phyloP scores from a whole-genome alignment of 1,140 invertebrate species.

The Hycleus phaleratus region DNA sequence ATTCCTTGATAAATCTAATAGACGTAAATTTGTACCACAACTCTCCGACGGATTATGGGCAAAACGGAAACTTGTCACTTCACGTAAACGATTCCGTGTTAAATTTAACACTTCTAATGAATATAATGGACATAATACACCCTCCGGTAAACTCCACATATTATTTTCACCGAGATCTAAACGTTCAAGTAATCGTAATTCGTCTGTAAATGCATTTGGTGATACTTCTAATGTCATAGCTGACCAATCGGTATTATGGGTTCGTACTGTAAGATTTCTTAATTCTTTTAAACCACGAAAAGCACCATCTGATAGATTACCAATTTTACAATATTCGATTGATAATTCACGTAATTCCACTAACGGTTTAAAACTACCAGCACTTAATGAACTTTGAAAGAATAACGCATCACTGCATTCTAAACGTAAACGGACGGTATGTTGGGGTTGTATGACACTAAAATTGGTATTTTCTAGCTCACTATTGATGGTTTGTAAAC shows the following conservation, averaged over 20 bases:
- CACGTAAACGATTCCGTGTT: slow-evolving; percentile 71
- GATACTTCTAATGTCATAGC: slow-evolving; percentile 74
- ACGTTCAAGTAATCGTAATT: slow-evolving; percentile 63
- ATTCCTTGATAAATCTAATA: slow-evolving; percentile 76
- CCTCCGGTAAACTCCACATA: slow-evolving; percentile 76
- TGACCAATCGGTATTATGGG: slow-evolving; percentile 83
- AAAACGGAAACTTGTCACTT: slow-evolving; percentile 70
- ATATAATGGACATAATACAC: slow-evolving; percentile 69
- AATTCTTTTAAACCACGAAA: slow-evolving; percentile 74
- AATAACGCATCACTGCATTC: slow-evolving; percentile 79
- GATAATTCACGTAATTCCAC: slow-evolving; percentile 73
- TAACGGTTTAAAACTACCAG: slow-evolving; percentile 75
- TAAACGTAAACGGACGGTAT: slow-evolving; percentile 70
- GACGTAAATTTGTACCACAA: slow-evolving; percentile 63
- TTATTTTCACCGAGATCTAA: slow-evolving; percentile 84
- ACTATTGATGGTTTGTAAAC: slow-evolving; percentile 77
- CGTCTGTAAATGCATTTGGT: slow-evolving; percentile 63
- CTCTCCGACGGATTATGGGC: slow-evolving; percentile 52
- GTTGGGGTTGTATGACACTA: slow-evolving; percentile 79
- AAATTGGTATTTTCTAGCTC: slow-evolving; percentile 85
- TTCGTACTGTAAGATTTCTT: slow-evolving; percentile 75
- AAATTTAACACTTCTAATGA: slow-evolving; percentile 71
- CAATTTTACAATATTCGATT: slow-evolving; percentile 86
- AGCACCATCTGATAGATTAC: slow-evolving; percentile 75
- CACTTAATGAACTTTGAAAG: slow-evolving; percentile 77